These are phyloP conservation scores for Mesembrinibis cayennensis DNA, from an alignment of 2,113 vertebrate genomes.

Conservation along the genomic window DNA sequence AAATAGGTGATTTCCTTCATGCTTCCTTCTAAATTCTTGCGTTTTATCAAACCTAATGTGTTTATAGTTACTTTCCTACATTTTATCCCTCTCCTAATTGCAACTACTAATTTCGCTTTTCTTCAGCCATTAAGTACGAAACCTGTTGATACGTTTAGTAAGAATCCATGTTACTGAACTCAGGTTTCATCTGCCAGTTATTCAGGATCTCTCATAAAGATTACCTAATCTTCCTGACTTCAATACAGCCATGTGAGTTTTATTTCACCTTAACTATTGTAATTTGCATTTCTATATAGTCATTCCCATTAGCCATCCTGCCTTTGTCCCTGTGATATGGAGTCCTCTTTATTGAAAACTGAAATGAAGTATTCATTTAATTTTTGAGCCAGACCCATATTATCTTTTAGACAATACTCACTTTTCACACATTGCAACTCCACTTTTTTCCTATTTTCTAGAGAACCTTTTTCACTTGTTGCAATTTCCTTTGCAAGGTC, in stretches of 20 bases:
- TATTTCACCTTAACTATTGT: not conserved
- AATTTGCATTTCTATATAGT: conserved; percentile 8
- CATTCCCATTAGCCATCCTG: not conserved
- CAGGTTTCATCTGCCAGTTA: not conserved
- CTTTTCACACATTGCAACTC: not conserved
- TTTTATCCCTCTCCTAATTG: not conserved
- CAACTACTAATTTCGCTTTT: not conserved
- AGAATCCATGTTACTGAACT: not conserved
- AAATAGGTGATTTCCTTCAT: not conserved
- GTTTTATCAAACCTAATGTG: not conserved
- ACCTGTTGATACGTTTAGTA: not conserved
- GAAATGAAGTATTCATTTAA: not conserved
- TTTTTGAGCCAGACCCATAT: not conserved
- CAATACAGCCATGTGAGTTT: not conserved
- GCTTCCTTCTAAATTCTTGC: not conserved
- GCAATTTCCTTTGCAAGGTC: conserved; percentile 23
- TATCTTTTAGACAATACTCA: not conserved
- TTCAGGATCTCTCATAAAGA: not conserved
- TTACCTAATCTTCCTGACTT: not conserved
- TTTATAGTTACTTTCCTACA: not conserved
- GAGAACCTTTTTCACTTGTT: not conserved
- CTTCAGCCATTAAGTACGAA: not conserved
- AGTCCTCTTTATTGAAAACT: not conserved
- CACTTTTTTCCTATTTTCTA: not conserved
- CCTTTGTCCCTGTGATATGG: not conserved